Evolutionary conservation across 2,113 vertebrate species (phyloP).

Genomic region (Corythaixoides concolor): DNA sequence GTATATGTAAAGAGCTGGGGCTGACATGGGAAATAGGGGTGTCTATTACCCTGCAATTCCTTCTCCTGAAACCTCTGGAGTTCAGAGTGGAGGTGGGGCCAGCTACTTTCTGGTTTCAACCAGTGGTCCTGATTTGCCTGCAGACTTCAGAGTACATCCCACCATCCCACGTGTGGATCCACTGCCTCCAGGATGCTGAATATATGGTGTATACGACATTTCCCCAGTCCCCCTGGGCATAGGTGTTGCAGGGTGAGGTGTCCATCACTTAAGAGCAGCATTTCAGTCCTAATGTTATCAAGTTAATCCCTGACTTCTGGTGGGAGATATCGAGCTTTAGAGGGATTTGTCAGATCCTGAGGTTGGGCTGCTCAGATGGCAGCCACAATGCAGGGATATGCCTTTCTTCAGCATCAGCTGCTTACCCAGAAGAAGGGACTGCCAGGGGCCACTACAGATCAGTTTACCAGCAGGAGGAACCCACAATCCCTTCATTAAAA

Average conservation of each 20-base stretch:
- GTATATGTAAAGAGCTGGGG: not conserved
- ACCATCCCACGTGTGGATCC: accelerated
- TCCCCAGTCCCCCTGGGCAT: too few species aligned
- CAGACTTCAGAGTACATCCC: not conserved
- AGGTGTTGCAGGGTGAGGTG: not conserved
- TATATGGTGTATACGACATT: accelerated
- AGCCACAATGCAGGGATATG: not conserved
- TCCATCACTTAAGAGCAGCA: not conserved
- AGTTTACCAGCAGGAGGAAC: accelerated
- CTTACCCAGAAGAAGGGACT: too few species aligned
- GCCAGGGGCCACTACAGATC: not conserved
- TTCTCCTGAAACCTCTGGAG: not conserved
- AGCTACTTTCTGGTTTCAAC: not conserved
- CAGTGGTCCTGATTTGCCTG: too few species aligned
- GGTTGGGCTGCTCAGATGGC: not conserved
- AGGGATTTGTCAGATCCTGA: not conserved
- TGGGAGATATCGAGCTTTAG: not conserved
- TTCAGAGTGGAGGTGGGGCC: not conserved
- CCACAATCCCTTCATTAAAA: not conserved
- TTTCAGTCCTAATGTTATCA: not conserved
- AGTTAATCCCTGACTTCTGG: not conserved
- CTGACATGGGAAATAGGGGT: not conserved
- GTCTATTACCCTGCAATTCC: not conserved
- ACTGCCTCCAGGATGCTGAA: not conserved
- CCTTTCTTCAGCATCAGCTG: not conserved